Percentiles rank a stretch among this genome's conserved stretches.
These are phyloP conservation scores for Biston betularia DNA, from an alignment of 2,888 invertebrate genomes.

Conservation along the genomic window DNA sequence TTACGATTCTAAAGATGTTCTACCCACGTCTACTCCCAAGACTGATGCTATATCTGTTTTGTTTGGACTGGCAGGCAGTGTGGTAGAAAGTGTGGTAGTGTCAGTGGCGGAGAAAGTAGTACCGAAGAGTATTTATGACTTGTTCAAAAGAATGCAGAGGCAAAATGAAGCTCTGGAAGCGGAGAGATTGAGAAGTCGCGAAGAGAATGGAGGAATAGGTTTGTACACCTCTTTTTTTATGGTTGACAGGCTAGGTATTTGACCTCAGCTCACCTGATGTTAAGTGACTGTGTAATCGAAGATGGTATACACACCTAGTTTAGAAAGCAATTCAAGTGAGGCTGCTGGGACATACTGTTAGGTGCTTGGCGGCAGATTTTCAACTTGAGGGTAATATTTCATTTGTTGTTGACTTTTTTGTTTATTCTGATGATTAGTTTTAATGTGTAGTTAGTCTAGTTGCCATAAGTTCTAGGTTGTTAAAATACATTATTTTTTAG, in stretches of 20 bases:
- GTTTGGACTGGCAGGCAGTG: slow-evolving; percentile 79
- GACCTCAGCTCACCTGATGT: no score
- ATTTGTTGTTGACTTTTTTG: no score
- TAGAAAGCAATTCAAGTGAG: no score
- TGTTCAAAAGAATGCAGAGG: slow-evolving; percentile 79
- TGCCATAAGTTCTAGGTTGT: no score
- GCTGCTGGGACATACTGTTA: no score
- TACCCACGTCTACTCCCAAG: slow-evolving; percentile 75
- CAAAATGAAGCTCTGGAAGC: slow-evolving; percentile 80
- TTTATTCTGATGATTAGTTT: no score
- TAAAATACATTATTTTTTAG: no score
- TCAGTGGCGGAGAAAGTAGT: slow-evolving; percentile 79
- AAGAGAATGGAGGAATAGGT: slow-evolving; percentile 83
- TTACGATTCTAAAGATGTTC: slow-evolving; percentile 75
- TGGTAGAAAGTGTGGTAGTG: slow-evolving; percentile 78
- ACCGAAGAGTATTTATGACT: slow-evolving; percentile 75
- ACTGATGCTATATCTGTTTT: slow-evolving; percentile 77
- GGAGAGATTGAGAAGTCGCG: slow-evolving; percentile 76
- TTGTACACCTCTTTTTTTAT: slow-evolving; percentile 38
- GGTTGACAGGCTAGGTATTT: not conserved
- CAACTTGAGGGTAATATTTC: no score
- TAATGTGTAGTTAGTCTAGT: no score
- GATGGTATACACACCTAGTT: no score
- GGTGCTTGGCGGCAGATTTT: no score
- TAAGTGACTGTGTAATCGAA: no score